Evolutionary conservation across 1,140 invertebrate genomes (phyloP).

Genomic region (Batillaria attramentaria): DNA sequence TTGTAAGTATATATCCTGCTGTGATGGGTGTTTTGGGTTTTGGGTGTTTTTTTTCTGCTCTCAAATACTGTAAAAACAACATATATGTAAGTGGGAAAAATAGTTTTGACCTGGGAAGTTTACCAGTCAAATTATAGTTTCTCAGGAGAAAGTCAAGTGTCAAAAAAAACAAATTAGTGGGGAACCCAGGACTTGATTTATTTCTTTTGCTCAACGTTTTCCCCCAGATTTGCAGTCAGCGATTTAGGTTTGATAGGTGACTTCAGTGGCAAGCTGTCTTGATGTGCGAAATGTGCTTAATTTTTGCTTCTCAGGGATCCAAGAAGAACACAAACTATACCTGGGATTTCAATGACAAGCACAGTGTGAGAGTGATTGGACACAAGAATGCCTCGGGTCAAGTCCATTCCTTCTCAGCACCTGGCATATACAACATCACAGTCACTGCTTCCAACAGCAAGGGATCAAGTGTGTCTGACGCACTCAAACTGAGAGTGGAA

Average conservation of each 20-base stretch:
- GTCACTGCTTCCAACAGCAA: not conserved
- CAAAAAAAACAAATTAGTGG: too few relatives aligned
- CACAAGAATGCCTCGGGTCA: not conserved
- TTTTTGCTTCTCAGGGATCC: not conserved
- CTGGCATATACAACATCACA: not conserved
- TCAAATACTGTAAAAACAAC: too few relatives aligned
- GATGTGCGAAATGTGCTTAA: not conserved
- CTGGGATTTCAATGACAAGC: conserved; percentile 6
- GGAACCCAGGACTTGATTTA: not conserved
- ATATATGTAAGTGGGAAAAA: too few relatives aligned
- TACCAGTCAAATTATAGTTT: too few relatives aligned
- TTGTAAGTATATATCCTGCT: too few relatives aligned
- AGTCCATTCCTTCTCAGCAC: not conserved
- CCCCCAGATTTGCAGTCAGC: too few relatives aligned
- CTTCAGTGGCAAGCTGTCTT: not conserved
- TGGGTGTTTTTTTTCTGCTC: too few relatives aligned
- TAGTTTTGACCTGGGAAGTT: too few relatives aligned
- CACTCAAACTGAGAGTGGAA: not conserved
- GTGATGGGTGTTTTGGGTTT: too few relatives aligned
- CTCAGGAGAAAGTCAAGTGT: too few relatives aligned
- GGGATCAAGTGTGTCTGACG: not conserved
- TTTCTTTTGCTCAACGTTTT: not conserved
- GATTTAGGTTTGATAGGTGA: not conserved
- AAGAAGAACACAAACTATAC: not conserved
- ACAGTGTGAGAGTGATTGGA: not conserved